Evolutionary conservation across 2,797 vertebrate genomes (phyloP).

Genomic region (Rhinophrynus dorsalis): DNA sequence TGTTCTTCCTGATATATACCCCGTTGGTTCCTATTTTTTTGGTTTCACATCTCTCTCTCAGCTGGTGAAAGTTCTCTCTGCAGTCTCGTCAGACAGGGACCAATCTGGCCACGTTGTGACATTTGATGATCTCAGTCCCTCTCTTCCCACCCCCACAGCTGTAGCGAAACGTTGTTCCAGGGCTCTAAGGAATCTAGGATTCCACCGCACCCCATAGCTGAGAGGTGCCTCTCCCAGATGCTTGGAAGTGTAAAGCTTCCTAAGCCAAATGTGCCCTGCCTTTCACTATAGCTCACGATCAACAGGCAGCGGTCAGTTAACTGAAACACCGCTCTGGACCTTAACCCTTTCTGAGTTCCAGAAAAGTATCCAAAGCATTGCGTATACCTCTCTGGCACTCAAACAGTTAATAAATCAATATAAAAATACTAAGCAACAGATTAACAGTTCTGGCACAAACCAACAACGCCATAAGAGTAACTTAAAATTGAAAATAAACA

Average conservation of each 20-base stretch:
- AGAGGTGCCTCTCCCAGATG: not conserved
- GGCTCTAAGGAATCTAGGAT: not conserved
- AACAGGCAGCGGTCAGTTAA: no score
- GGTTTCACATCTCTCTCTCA: not conserved
- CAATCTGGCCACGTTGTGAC: not conserved
- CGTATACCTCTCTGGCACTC: no score
- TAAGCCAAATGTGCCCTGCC: not conserved
- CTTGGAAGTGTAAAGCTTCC: not conserved
- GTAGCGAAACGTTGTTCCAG: not conserved
- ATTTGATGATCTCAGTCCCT: not conserved
- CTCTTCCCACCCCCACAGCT: constrained; percentile 24
- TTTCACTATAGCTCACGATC: not conserved
- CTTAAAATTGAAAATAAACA: no score
- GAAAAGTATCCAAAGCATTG: no score
- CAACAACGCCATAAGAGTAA: no score
- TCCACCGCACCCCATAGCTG: constrained; percentile 19
- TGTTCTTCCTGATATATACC: not conserved
- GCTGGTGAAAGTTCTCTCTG: not conserved
- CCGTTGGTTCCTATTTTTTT: not conserved
- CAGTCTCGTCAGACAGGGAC: not conserved
- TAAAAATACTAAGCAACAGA: no score
- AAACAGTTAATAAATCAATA: no score
- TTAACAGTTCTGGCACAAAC: no score
- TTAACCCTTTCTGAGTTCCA: no score
- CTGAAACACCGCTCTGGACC: no score